Evolutionary conservation across 2,797 vertebrate species (phyloP), one percentile per base, ranked within the genome.

Genomic region (Alauda arvensis): DNA sequence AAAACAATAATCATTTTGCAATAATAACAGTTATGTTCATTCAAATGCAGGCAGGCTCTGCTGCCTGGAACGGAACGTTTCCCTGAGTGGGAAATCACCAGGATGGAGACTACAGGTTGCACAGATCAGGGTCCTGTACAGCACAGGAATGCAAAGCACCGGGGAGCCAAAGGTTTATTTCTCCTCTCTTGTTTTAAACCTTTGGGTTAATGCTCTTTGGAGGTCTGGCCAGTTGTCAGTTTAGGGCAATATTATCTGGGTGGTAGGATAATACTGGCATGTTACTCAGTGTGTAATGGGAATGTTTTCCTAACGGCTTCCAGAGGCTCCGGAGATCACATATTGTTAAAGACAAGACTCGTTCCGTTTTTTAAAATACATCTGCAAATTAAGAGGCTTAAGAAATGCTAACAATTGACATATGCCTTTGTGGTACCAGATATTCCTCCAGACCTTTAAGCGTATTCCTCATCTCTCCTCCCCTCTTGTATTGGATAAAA

Each of bases 1-100:
- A 96, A 96, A 96, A 96, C 96, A 97, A 96, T 96, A 95, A 96
- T 95, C 86, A 94, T 83, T 96, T 94, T 82, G 94, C 93, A 96
- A 94, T 89, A 92, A 96, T 95, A 96, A 96, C 91, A 91, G 84
- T 94, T 93, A 88, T 59, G 86, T 93, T 92, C 91, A 90, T 67
- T 88, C 93, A 93, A 61, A 95, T 23, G 82, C 91, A 76, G 93
- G 90, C 79, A 92, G 71, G 77, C 92, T 96, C 83, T 8, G 29
- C 86, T 79, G 88, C 93, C 79, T 77, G 78, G 93, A 95, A 91
- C 33, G 89, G 94, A 94, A 83, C 13, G 60, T 84, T 94, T 87
- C 70, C 95, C 78, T 5, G 26, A 39, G 62, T 26, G 70, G 78
- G 68, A 92, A 92, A 91, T 42, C 56, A 56, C 61, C 55, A 25